A percentile compares a stretch with the other conserved stretches of the same genome.
These are phyloP conservation scores for Taxidea taxus DNA, from an alignment of 2,113 vertebrate species.

Conservation along the genomic window DNA sequence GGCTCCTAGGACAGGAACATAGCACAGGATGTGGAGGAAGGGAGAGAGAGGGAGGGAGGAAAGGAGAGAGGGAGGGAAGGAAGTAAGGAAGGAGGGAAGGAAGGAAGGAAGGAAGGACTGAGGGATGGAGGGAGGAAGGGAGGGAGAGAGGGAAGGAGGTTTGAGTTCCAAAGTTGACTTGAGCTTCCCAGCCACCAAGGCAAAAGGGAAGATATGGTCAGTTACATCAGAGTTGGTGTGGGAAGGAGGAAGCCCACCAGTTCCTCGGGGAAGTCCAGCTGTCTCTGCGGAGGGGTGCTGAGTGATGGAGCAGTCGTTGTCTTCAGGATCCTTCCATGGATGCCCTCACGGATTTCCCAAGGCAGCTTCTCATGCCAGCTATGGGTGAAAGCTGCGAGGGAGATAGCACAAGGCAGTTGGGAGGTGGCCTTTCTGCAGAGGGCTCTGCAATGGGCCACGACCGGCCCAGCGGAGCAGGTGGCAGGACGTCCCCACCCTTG, in stretches of 20 bases:
- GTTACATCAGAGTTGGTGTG: background rate
- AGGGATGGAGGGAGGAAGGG: too few species aligned
- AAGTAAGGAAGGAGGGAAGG: accelerated
- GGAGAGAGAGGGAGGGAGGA: background rate
- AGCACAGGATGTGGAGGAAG: background rate
- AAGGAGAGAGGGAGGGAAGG: accelerated
- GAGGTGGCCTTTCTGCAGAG: background rate
- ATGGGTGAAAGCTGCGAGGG: background rate
- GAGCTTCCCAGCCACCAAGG: conserved; percentile 40
- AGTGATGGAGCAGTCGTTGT: background rate
- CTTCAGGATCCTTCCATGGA: background rate
- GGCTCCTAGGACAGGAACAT: background rate
- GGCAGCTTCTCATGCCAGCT: background rate
- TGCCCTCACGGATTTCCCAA: background rate
- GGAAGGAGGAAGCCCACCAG: background rate
- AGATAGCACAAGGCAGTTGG: background rate
- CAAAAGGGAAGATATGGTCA: conserved; percentile 7
- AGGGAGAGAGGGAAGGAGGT: accelerated
- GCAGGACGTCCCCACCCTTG: accelerated
- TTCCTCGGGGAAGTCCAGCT: background rate
- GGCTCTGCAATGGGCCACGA: accelerated
- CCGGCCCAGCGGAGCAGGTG: accelerated
- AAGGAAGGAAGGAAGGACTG: accelerated
- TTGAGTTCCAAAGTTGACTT: background rate
- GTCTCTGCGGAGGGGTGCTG: background rate